Percentiles rank a stretch among this genome's conserved stretches.
phyloP scores from a whole-genome alignment of 2,888 invertebrate species.

The Galerucella pusilla region DNA sequence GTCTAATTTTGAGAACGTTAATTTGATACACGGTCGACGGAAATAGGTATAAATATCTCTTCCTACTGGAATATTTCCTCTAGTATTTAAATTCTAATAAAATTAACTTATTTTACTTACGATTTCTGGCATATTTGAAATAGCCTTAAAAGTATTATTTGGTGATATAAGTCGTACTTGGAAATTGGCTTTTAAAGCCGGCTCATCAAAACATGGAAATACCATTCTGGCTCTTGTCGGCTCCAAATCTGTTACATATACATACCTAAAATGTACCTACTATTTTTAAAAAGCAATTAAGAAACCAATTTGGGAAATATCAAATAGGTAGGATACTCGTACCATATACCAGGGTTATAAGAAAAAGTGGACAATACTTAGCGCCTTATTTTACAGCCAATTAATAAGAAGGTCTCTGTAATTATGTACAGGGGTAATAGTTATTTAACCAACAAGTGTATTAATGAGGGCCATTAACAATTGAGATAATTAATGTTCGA shows the following conservation, averaged over 20 bases:
- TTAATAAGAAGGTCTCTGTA: background rate
- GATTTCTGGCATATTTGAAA: conserved; percentile 54
- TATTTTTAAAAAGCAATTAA: background rate
- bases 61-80: background rate
- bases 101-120: conserved; percentile 47
- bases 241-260: conserved; percentile 53
- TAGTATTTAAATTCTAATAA: background rate
- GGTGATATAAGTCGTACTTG: conserved; percentile 50
- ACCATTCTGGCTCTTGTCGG: conserved; percentile 51
- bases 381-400: too few relatives aligned
- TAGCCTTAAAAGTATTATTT: conserved; percentile 49
- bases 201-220: conserved; percentile 57
- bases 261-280: conserved; percentile 43
- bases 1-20: too few relatives aligned
- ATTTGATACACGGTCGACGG: too few relatives aligned
- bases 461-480: too few relatives aligned
- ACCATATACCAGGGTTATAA: too few relatives aligned
- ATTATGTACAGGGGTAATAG: background rate
- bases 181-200: conserved; percentile 54
- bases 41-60: background rate
- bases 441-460: too few relatives aligned
- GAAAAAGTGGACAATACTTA: too few relatives aligned
- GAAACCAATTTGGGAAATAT: background rate
- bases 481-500: too few relatives aligned
- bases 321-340: too few relatives aligned